These are phyloP conservation scores for Aphrophora alni DNA, from an alignment of 2,888 invertebrate genomes.

Conservation along the genomic window DNA sequence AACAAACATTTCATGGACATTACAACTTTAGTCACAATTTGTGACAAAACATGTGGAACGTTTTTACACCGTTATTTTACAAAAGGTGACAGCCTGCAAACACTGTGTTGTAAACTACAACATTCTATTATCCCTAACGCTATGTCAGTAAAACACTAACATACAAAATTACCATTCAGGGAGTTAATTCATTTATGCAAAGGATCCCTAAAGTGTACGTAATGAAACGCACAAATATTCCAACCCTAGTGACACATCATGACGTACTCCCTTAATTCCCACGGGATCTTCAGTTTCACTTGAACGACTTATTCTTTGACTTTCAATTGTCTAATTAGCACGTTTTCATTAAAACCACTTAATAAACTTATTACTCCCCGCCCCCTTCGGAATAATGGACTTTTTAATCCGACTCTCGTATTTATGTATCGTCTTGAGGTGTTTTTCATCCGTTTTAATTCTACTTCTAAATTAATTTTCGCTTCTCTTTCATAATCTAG, in stretches of 20 bases:
- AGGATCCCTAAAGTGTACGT: neutral
- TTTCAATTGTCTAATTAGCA: neutral
- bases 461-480: neutral
- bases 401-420: neutral
- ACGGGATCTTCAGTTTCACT: neutral
- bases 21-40: no score
- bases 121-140: no score
- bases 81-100: no score
- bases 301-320: neutral
- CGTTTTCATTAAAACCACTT: neutral
- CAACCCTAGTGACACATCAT: no score
- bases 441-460: slow-evolving; percentile 2
- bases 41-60: no score
- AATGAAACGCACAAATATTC: neutral
- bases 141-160: neutral
- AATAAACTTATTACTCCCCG: neutral
- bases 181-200: neutral
- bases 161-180: neutral
- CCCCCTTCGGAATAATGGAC: neutral
- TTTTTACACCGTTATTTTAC: no score
- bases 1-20: no score
- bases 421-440: neutral
- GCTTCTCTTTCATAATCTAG: neutral
- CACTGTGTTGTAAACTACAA: no score
- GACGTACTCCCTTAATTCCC: neutral